These are phyloP conservation scores for Sminthurides aquaticus DNA, from an alignment of 2,888 invertebrate genomes.

Conservation along the genomic window DNA sequence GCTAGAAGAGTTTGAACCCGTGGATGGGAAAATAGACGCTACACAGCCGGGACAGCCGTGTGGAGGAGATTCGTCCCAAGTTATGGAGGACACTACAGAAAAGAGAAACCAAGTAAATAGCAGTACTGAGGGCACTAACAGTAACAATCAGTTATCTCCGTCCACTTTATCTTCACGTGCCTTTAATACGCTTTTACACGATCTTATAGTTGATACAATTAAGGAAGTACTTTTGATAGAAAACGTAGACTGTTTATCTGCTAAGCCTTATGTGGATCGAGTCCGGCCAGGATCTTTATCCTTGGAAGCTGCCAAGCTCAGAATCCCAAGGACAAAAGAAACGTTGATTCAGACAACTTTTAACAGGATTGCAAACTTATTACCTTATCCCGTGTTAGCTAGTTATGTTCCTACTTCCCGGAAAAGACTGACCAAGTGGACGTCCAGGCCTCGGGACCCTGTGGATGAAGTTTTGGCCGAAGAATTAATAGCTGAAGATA, in stretches of 20 bases:
- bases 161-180: constrained; percentile 19
- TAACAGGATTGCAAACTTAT: constrained; percentile 13
- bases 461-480: constrained; percentile 38
- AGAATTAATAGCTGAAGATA: constrained; percentile 37
- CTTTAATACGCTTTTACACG: constrained; percentile 26
- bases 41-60: too few relatives aligned
- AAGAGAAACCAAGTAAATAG: too few relatives aligned
- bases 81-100: neutral
- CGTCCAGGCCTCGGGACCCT: constrained; percentile 31
- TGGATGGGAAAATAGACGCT: too few relatives aligned
- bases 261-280: constrained; percentile 25
- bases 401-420: constrained; percentile 13
- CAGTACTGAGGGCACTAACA: neutral
- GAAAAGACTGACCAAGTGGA: constrained; percentile 33
- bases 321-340: constrained; percentile 30
- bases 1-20: too few relatives aligned
- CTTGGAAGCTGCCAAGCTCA: constrained; percentile 28
- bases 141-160: constrained; percentile 7
- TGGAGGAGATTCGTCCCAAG: neutral
- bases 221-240: constrained; percentile 25
- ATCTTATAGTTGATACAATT: constrained; percentile 30
- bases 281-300: constrained; percentile 37
- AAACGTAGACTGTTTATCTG: neutral
- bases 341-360: constrained; percentile 20
- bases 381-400: constrained; percentile 22